These are phyloP conservation scores for Erebia epiphron DNA, from an alignment of 2,888 invertebrate genomes.

Conservation along the genomic window DNA sequence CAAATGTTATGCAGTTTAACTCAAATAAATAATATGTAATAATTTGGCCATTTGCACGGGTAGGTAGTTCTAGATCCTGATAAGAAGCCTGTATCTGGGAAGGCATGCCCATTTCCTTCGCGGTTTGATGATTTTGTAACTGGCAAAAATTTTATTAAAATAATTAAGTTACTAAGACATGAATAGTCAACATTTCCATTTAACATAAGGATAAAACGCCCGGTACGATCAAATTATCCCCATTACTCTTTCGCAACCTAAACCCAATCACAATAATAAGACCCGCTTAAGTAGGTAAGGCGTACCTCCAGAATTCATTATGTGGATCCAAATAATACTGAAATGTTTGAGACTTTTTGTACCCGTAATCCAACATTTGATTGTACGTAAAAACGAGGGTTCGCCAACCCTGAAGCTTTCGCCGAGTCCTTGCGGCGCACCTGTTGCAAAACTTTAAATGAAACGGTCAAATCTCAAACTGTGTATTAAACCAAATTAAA, in stretches of 20 bases:
- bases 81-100: too few relatives aligned
- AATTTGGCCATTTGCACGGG: too few relatives aligned
- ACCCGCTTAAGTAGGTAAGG: constrained; percentile 11
- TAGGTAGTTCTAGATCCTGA: too few relatives aligned
- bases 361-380: constrained; percentile 35
- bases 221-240: neutral
- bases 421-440: constrained; percentile 34
- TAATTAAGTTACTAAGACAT: neutral
- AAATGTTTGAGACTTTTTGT: constrained; percentile 26
- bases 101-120: too few relatives aligned
- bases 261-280: constrained; percentile 5
- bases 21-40: too few relatives aligned
- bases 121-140: too few relatives aligned
- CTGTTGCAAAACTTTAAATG: constrained; percentile 35
- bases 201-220: neutral
- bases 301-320: constrained; percentile 15
- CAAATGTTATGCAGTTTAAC: too few relatives aligned
- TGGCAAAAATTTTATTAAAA: neutral
- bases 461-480: constrained; percentile 22
- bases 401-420: constrained; percentile 32
- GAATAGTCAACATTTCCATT: neutral
- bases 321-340: constrained; percentile 13
- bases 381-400: constrained; percentile 30
- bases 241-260: neutral
- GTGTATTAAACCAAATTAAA: constrained; percentile 16